Conservation (phyloP, 2,113 vertebrate species). For the Dasyprocta punctata region DNA sequence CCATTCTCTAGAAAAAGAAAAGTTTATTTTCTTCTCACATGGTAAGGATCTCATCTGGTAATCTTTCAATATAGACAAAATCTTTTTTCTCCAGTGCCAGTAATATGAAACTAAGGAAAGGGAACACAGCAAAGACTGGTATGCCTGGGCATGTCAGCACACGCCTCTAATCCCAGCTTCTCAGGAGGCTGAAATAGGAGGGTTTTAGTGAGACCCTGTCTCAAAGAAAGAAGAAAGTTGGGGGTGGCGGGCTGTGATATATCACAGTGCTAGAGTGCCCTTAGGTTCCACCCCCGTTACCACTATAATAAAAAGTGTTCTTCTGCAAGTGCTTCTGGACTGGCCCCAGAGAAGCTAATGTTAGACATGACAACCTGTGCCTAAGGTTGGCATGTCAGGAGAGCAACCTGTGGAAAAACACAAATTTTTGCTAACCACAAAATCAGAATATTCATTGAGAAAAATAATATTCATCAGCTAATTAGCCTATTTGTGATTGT, state of each 20-base stretch:
- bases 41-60: neutral
- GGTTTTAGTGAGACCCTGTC: no score
- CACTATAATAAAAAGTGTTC: neutral
- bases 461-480: neutral
- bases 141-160: no score
- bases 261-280: neutral
- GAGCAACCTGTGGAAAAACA: neutral
- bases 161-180: neutral
- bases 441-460: neutral
- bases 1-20: neutral
- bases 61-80: neutral
- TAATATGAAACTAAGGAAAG: neutral
- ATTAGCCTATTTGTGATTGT: neutral
- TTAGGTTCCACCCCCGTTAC: neutral
- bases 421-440: neutral
- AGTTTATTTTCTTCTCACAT: neutral
- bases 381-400: neutral
- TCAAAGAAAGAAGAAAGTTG: neutral
- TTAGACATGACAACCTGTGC: neutral
- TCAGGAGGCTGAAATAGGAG: neutral
- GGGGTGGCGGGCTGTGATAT: neutral
- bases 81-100: neutral
- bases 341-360: neutral
- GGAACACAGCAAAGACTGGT: neutral
- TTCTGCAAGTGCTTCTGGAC: neutral